phyloP scores from a whole-genome alignment of 2,113 vertebrate genomes.

The Clarias macrocephalus region DNA sequence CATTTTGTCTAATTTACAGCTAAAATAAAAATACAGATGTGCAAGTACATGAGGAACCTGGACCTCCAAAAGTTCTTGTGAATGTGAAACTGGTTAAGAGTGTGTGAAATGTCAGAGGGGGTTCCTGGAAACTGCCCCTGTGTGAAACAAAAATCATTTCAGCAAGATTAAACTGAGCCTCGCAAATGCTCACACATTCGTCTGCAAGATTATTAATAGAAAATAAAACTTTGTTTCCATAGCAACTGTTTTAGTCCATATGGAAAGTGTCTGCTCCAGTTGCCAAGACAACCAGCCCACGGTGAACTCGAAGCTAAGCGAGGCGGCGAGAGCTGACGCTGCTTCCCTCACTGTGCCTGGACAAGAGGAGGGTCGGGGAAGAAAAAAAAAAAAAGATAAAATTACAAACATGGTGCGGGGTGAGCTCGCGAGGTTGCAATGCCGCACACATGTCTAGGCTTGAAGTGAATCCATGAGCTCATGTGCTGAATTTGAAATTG shows the following conservation, averaged over 20 bases:
- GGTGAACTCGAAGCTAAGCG: constrained; percentile 68
- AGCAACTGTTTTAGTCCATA: constrained; percentile 80
- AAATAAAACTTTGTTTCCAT: constrained; percentile 82
- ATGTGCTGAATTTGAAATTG: background rate
- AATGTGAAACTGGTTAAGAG: background rate
- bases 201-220: constrained; percentile 77
- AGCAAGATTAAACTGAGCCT: constrained; percentile 51
- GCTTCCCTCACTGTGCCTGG: constrained; percentile 64
- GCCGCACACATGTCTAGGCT: background rate
- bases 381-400: too few relatives aligned
- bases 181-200: constrained; percentile 62
- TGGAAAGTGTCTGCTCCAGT: constrained; percentile 78
- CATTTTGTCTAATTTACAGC: background rate
- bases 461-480: background rate
- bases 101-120: constrained; percentile 26
- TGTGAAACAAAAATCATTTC: constrained; percentile 15
- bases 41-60: background rate
- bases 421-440: background rate
- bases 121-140: constrained; percentile 34
- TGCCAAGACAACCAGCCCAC: constrained; percentile 78
- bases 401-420: background rate
- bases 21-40: background rate
- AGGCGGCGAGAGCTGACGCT: constrained; percentile 62
- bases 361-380: constrained; percentile 32
- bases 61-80: background rate